These are phyloP conservation scores for Peromyscus nudipes DNA, from an alignment of 2,797 vertebrate species.

Conservation along the genomic window DNA sequence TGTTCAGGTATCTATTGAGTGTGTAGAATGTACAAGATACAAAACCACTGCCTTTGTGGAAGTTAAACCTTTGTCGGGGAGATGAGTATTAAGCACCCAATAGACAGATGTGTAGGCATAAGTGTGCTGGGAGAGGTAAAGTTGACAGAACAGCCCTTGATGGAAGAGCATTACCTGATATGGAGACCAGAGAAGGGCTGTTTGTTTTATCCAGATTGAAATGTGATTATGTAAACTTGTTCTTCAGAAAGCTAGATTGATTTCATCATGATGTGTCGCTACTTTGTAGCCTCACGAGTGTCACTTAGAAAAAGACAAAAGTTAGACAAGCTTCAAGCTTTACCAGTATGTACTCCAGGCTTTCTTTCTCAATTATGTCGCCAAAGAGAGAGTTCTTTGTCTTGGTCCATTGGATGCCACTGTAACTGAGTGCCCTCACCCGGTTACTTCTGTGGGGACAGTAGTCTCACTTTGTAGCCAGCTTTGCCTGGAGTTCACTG, in stretches of 20 bases:
- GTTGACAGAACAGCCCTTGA: not conserved
- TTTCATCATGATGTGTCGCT: not conserved
- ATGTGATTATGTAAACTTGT: not conserved
- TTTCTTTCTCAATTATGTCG: not conserved
- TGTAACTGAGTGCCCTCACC: not conserved
- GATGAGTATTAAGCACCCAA: not conserved
- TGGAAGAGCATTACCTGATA: not conserved
- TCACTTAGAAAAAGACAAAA: not conserved
- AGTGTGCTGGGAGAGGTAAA: not conserved
- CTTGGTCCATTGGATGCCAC: not conserved
- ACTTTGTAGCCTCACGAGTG: accelerated
- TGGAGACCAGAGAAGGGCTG: not conserved
- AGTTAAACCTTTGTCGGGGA: not conserved
- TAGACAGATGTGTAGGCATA: not conserved
- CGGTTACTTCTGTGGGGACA: not conserved
- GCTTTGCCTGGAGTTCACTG: not conserved
- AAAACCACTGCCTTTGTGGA: not conserved
- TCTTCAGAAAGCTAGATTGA: not conserved
- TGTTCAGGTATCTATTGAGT: conserved; percentile 28
- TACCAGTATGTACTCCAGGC: not conserved
- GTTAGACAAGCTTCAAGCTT: not conserved
- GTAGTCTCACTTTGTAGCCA: not conserved
- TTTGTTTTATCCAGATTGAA: not conserved
- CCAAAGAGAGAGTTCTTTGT: not conserved
- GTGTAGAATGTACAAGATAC: not conserved